phyloP scores from a whole-genome alignment of 2,888 invertebrate species.

The Drosophila meridiana region DNA sequence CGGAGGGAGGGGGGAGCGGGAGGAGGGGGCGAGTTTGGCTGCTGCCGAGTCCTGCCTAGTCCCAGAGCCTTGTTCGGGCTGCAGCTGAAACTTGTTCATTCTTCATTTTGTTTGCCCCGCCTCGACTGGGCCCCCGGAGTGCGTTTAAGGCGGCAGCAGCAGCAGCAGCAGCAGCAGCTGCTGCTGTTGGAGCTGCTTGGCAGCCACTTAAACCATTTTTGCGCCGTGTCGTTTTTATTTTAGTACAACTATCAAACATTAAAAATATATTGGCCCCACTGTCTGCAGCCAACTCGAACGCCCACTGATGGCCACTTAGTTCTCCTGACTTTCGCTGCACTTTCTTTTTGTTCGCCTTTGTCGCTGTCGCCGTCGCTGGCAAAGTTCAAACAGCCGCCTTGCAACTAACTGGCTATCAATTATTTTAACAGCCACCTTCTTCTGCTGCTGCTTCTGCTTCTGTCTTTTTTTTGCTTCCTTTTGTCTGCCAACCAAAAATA shows the following conservation, averaged over 20 bases:
- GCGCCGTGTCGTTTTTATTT: slow-evolving; percentile 72
- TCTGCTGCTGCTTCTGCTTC: neutral
- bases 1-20: neutral
- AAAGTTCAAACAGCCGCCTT: slow-evolving; percentile 75
- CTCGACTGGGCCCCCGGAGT: slow-evolving; percentile 66
- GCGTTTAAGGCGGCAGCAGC: slow-evolving; percentile 65
- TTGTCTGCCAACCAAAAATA: slow-evolving; percentile 44
- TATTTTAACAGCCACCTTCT: slow-evolving; percentile 74
- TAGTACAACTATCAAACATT: slow-evolving; percentile 78
- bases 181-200: slow-evolving; percentile 41
- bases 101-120: slow-evolving; percentile 59
- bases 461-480: slow-evolving; percentile 25
- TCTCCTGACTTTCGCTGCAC: slow-evolving; percentile 69
- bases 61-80: slow-evolving; percentile 18
- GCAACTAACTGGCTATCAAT: slow-evolving; percentile 77
- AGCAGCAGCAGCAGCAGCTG: slow-evolving; percentile 26
- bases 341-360: slow-evolving; percentile 45
- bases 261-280: slow-evolving; percentile 75
- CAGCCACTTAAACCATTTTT: slow-evolving; percentile 74
- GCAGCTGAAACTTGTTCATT: slow-evolving; percentile 68
- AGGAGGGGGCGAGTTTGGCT: neutral
- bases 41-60: slow-evolving; percentile 17
- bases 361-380: slow-evolving; percentile 41
- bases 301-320: slow-evolving; percentile 73
- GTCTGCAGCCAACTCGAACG: slow-evolving; percentile 35